phyloP scores from a whole-genome alignment of 2,888 invertebrate species.

The Lepidochrysops patricia region DNA sequence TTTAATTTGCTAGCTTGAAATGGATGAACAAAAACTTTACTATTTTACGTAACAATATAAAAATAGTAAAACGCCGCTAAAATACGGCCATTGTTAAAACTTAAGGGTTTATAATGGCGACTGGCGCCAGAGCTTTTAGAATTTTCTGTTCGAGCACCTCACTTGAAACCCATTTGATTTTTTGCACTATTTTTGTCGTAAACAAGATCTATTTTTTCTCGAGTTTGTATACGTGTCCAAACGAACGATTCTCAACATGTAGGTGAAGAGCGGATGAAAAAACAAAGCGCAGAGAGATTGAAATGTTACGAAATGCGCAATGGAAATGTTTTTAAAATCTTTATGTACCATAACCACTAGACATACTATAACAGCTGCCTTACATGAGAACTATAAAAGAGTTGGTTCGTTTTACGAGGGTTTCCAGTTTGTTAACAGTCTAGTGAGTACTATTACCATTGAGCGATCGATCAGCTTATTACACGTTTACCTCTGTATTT shows the following conservation, averaged over 20 bases:
- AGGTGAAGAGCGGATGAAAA: background rate
- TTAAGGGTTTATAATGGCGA: background rate
- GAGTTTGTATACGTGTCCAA: background rate
- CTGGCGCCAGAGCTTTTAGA: conserved; percentile 21
- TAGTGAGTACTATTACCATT: too few relatives aligned
- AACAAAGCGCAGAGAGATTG: background rate
- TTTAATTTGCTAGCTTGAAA: too few relatives aligned
- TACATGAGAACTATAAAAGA: too few relatives aligned
- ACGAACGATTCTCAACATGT: background rate
- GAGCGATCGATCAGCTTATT: too few relatives aligned
- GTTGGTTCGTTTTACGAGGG: too few relatives aligned
- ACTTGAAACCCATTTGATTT: conserved; percentile 7
- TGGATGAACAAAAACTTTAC: background rate
- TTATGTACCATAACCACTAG: too few relatives aligned
- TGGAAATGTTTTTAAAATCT: background rate
- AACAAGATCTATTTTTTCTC: background rate
- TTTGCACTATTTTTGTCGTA: background rate
- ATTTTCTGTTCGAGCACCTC: conserved; percentile 8
- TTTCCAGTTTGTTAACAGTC: too few relatives aligned
- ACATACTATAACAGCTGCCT: too few relatives aligned
- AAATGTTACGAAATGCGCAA: background rate
- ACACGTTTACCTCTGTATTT: too few relatives aligned
- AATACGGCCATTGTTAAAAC: conserved; percentile 1
- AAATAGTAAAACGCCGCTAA: background rate
- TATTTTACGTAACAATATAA: background rate